Evolutionary conservation across 2,113 vertebrate species (phyloP), one percentile per base, ranked within the genome.

Genomic region (Tachuris rubrigastra): DNA sequence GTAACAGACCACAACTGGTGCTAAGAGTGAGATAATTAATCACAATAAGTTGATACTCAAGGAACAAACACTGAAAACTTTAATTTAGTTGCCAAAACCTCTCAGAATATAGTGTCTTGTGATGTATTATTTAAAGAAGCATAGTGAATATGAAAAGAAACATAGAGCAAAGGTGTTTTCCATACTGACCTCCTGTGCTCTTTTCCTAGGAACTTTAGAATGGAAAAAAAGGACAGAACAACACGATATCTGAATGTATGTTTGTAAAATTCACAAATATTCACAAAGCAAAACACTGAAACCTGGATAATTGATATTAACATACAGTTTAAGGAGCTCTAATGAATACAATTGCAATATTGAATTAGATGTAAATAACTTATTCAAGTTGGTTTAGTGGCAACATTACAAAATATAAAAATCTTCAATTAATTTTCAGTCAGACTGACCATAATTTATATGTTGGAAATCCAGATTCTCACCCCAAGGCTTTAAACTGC

Each of bases 121-220:
- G 67, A 95, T 80, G 42, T 76, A 80, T 95, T 89, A 85, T 96
- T 96, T 95, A 91, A 94, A 94, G 74, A 73, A 96, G 42, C 37
- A 77, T 12, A 76, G 37, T 13, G 41, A 87, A 56, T 78, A 75
- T 46, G 76, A 92, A 84, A 85, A 89, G 50, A 53, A 87, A 44
- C 63, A 85, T 39, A 35, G 58, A 49, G 28, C 42, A 41, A 95
- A 87, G 53, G 33, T 78, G 62, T 55, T 94, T 93, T 90, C 59
- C 82, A 67, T 58, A 50, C 58, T 80, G 47, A 89, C 49, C 58
- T 90, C 47, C 30, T 89, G 55, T 55, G 62, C 76, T 78, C 21
- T 60, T 92, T 84, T 90, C 75, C 80, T 62, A 90, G 55, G 69
- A 94, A 90, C 35, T 60, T 39, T 31, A 63, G 67, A 81, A 85